Base-by-base conservation (phyloP, 2,888 invertebrate genomes). In the Exocentrus adspersus region DNA sequence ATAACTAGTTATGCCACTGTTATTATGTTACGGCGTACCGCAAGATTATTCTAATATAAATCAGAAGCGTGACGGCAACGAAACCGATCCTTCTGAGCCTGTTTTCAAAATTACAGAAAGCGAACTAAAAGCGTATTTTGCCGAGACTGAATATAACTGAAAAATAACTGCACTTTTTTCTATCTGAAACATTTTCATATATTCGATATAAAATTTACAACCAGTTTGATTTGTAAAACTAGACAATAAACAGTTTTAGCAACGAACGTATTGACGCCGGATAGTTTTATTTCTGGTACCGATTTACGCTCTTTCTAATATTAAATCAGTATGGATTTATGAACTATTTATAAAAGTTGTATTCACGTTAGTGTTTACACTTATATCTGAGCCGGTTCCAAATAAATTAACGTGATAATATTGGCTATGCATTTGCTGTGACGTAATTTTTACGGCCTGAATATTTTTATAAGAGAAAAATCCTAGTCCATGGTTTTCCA, bases 291-390 rank as follows among this genome's bases (percentile, higher is more conserved):
- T 51, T 51, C 19, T 17, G 32, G 32, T 51, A 51, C 32, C 20
- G 19, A 17, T 19, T 32, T 51, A 19, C 51, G 32, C 32, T 51
- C 12, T 32, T 51, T 17, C 51, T 30, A 32, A 51, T 32, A 32
- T 30, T 51, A 51, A 51, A 51, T 19, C 19, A n/a, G 51, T 14
- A 32, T 30, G 32, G 51, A 51, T 51, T 21, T 51, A 32, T 21
- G 45, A 12, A 56, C 61, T 68, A 68, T 68, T 65, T 65, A 59
- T 68, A 68, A 46, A 37, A 50, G 56, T 43, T 60, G 59, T 63
- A 63, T 67, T 67, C 61, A 64, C 61, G 61, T 30, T 64, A 64
- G 42, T 66, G 60, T 67, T 67, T 64, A 67, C 61, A 54, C 16
- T 64, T 67, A 43, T 43, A 28, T 64, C 60, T 64, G 67, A 64